Evolutionary conservation across 1,140 invertebrate genomes (phyloP).

Genomic region (Cherax destructor): DNA sequence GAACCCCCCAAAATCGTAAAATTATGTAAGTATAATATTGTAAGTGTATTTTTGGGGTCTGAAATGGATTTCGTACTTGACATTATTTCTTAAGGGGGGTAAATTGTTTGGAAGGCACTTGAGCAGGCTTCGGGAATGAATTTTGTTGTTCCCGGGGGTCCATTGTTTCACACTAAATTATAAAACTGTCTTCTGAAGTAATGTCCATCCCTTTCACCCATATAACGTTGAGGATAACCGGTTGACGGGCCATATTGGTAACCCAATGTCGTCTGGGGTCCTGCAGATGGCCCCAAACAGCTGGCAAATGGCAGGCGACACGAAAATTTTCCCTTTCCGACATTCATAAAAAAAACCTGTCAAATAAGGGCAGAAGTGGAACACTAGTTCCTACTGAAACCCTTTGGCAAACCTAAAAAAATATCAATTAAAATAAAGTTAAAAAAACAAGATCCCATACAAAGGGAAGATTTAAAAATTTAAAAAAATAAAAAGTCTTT

Average conservation of each 20-base stretch:
- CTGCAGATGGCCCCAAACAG: constrained; percentile 66
- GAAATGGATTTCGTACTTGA: too few species aligned
- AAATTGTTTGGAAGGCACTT: too few species aligned
- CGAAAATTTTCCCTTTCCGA: constrained; percentile 79
- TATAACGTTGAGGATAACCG: constrained; percentile 72
- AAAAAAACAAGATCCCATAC: neutral
- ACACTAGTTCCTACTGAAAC: constrained; percentile 42
- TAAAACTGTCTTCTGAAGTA: too few species aligned
- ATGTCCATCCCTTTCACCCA: constrained; percentile 41
- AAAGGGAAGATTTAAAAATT: too few species aligned
- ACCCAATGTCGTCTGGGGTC: constrained; percentile 57
- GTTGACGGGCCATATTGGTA: constrained; percentile 69
- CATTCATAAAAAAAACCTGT: constrained; percentile 89
- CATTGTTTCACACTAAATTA: too few species aligned
- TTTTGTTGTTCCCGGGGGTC: too few species aligned
- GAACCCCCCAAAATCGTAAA: too few species aligned
- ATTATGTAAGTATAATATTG: too few species aligned
- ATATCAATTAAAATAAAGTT: neutral
- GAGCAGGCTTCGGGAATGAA: too few species aligned
- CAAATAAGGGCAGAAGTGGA: constrained; percentile 49
- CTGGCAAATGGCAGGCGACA: constrained; percentile 70
- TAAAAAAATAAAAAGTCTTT: too few species aligned
- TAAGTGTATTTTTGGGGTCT: too few species aligned
- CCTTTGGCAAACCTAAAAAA: constrained; percentile 24
- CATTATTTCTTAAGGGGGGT: too few species aligned